These are phyloP conservation scores for Zosterops hypoxanthus DNA, from an alignment of 2,113 vertebrate genomes.

Conservation along the genomic window DNA sequence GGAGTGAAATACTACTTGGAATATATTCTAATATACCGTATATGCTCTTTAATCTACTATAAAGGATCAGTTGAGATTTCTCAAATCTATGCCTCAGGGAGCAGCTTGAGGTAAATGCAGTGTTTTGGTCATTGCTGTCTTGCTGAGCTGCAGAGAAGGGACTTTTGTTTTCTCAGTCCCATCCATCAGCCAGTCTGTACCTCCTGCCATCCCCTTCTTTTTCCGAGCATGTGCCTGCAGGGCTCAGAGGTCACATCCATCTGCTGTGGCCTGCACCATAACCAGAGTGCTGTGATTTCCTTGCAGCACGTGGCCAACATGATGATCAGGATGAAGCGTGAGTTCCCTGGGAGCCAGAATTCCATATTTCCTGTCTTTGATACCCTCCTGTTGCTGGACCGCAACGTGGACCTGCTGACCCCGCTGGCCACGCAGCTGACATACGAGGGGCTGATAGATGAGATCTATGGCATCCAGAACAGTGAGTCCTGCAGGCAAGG, in stretches of 20 bases:
- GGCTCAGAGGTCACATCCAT: background rate
- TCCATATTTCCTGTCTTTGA: conserved; percentile 93
- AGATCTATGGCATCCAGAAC: conserved; percentile 95
- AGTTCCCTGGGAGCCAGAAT: conserved; percentile 93
- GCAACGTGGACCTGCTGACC: conserved; percentile 91
- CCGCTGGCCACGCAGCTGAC: conserved; percentile 95
- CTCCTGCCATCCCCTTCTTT: background rate
- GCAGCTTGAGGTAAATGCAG: background rate
- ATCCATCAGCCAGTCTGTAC: background rate
- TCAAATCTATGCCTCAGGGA: no score
- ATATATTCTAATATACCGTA: no score
- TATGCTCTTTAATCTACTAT: no score
- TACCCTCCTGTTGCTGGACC: conserved; percentile 90
- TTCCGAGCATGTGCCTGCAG: rapidly evolving
- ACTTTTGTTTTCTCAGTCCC: background rate
- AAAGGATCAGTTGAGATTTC: no score
- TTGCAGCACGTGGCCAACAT: conserved; percentile 95
- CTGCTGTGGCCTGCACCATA: background rate
- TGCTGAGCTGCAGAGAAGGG: background rate
- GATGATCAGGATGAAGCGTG: conserved; percentile 98
- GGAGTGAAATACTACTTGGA: no score
- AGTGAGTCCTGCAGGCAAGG: conserved; percentile 73
- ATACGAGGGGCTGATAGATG: conserved; percentile 96
- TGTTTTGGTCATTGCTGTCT: rapidly evolving
- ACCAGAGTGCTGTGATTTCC: background rate